Conservation (phyloP, 1,140 invertebrate species). For the Periplaneta americana region DNA sequence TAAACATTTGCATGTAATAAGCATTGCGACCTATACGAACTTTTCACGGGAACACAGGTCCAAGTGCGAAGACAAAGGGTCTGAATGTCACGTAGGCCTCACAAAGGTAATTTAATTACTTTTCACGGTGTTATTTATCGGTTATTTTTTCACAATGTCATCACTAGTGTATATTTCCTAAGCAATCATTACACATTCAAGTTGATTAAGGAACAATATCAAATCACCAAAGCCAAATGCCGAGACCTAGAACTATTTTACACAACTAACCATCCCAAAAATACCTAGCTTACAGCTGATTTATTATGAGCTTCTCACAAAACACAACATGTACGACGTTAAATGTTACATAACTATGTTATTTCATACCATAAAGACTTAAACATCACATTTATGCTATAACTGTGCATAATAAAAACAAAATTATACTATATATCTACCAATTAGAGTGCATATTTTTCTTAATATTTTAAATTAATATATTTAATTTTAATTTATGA, state of each 20-base stretch:
- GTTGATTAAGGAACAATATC: background rate
- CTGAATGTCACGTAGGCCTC: background rate
- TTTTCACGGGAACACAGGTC: background rate
- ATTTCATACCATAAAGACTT: too few species aligned
- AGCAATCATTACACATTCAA: background rate
- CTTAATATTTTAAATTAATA: too few species aligned
- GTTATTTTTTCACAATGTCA: background rate
- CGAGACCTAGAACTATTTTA: background rate
- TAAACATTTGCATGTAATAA: slow-evolving; percentile 41
- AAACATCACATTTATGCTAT: too few species aligned
- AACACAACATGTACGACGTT: background rate
- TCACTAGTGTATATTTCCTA: background rate
- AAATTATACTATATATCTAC: too few species aligned
- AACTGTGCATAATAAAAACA: too few species aligned
- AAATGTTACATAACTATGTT: too few species aligned
- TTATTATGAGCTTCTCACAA: background rate
- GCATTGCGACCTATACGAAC: slow-evolving; percentile 9
- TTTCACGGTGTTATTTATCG: background rate
- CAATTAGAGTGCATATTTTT: too few species aligned
- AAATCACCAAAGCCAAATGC: too few species aligned
- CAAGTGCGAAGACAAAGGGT: background rate
- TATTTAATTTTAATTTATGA: too few species aligned
- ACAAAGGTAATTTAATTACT: background rate
- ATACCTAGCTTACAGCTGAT: background rate
- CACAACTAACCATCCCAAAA: background rate